Evolutionary conservation across 2,113 vertebrate genomes (phyloP), one percentile per base, ranked within the genome.

Genomic region (Phalacrocorax pelagicus): DNA sequence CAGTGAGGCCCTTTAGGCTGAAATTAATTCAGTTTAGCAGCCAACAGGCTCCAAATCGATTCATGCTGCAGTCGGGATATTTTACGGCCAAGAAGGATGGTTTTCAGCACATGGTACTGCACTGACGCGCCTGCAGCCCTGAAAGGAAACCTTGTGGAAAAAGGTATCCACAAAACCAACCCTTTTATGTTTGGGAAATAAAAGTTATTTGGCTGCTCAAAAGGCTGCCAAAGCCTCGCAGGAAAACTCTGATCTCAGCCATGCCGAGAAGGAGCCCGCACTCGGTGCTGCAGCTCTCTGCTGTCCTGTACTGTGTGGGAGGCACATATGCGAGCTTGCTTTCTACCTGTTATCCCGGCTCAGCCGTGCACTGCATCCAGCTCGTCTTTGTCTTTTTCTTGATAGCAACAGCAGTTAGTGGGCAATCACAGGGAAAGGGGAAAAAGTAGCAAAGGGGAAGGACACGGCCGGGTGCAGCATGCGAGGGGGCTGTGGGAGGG

Each of bases 21-120:
- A 95, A 95, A 90, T 95, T 72, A 91, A 90, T 92, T 91, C 95
- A 62, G 51, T 87, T 94, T 75, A 96, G 94, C 91, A 94, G 92
- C 91, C 84, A 91, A 51, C 91, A 73, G 94, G 77, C 89, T 96
- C 66, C 86, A 44, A 89, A 95, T 95, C 54, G 74, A 94, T 97
- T 85, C 77, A 46, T 87, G 54, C 94, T 94, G 86, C 86, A 54
- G 81, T n/a, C 3, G 2, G 73, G 73, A n/a, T 81, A 23, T 34
- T 87, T 92, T 65, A 81, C 47, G 86, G 83, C 89, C 82, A 51
- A 54, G 79, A 47, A 19, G 80, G 77, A 81, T 10, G 72, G 70
- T 55, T 94, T 88, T 42, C 81, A 82, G 77, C 89, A 72, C 57
- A 10, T 7, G 22, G 88, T n/a, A 15, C 91, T 75, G 77, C 2